Evolutionary conservation across 2,888 invertebrate species (phyloP).

Genomic region (Phrixothrix hirtus): DNA sequence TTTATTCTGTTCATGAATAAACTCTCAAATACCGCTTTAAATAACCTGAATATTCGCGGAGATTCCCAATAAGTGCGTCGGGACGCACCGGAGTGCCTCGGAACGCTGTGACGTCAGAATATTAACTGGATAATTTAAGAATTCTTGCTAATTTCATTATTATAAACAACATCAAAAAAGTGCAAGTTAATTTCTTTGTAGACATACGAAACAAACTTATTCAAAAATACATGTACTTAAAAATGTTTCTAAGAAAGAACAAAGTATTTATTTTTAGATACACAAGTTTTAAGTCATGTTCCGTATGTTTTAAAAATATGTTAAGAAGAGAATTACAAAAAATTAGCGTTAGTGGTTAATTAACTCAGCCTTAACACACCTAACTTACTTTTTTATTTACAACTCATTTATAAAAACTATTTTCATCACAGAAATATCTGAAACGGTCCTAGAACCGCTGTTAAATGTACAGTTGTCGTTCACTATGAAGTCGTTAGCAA

Average conservation of each 20-base stretch:
- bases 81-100: constrained; percentile 23
- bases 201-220: no score
- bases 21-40: constrained; percentile 31
- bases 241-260: no score
- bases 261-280: no score
- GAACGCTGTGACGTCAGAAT: constrained; percentile 24
- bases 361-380: background rate
- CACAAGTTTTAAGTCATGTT: no score
- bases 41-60: constrained; percentile 31
- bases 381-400: constrained; percentile 6
- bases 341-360: background rate
- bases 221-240: no score
- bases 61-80: constrained; percentile 26
- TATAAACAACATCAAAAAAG: no score
- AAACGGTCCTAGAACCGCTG: no score
- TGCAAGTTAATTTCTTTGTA: no score
- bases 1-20: constrained; percentile 18
- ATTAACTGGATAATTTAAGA: constrained; percentile 11
- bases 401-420: constrained; percentile 6
- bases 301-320: no score
- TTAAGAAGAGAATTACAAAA: background rate
- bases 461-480: background rate
- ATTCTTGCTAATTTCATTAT: background rate
- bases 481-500: constrained; percentile 25
- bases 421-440: constrained; percentile 5